phyloP scores from a whole-genome alignment of 2,797 vertebrate species.

The Falco rusticolus region DNA sequence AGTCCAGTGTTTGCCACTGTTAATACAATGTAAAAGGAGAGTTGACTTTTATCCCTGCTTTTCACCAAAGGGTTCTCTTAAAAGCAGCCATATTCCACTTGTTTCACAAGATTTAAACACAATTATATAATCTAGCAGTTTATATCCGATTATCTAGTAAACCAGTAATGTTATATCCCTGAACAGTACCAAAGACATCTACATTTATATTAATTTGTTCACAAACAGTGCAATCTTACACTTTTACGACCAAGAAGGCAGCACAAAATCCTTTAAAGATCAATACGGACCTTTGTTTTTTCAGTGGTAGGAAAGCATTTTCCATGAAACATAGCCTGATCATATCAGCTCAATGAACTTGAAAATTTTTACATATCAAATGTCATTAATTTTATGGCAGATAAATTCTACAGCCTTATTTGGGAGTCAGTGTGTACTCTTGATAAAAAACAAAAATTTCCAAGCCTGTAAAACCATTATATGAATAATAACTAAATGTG shows the following conservation, averaged over 20 bases:
- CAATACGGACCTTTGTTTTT: background rate
- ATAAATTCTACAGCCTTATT: background rate
- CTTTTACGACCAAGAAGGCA: background rate
- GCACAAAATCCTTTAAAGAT: background rate
- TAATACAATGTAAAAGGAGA: background rate
- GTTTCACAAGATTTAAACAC: background rate
- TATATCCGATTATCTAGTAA: background rate
- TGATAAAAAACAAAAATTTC: background rate
- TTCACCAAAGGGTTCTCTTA: background rate
- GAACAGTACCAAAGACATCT: background rate
- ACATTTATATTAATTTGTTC: background rate
- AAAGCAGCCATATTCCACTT: background rate
- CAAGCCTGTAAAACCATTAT: background rate
- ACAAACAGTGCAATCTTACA: background rate
- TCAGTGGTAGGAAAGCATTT: background rate
- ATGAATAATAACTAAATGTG: background rate
- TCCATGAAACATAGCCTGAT: background rate
- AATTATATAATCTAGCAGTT: background rate
- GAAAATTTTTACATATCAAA: background rate
- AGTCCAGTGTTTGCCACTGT: background rate
- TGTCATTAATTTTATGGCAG: background rate
- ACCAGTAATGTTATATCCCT: background rate
- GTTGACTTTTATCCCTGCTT: background rate
- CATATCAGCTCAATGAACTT: background rate
- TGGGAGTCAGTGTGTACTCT: background rate